Base-by-base conservation (phyloP, 1,140 invertebrate genomes). In the Ericerus pela region DNA sequence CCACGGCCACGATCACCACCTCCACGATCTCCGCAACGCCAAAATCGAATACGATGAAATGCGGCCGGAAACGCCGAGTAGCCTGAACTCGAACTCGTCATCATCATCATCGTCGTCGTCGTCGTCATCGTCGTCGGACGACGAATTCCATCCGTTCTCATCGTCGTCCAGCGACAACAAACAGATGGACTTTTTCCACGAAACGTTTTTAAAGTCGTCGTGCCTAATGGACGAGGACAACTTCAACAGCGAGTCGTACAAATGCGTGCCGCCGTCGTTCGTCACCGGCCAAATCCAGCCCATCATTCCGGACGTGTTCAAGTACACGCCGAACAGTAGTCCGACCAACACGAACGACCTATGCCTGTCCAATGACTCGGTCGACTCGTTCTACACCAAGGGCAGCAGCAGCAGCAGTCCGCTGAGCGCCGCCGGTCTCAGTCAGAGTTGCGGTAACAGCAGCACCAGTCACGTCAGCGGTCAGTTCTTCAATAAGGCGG, bases 121-220 rank as follows among this genome's bases (percentile, higher is more conserved):
- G n/a, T n/a, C n/a, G n/a, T n/a, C n/a, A n/a, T 47, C 20, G 41
- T 18, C 41, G n/a, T 47, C 41, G 41, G 41, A 47, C 18, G 41
- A 47, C 11, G 41, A 47, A 24, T 24, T 22, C 20, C 4, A 22
- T 47, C 41, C 41, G 18, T 47, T 47, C 18, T 2, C 41, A 5
- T 47, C 41, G 18, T 24, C 41, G 10, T 22, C 16, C 14, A 47
- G 14, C 8, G 20, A 6, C 10, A 12, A 18, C 10, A 22, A 8
- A 24, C 22, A 47, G 41, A 47, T 12, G 11, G 22, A 5, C 16
- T 18, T 24, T 24, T 24, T 22, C 16, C 41, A 47, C 22, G 41
- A 47, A 24, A 47, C 22, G 11, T 47, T 47, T 24, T 24, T 47
- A 2, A 47, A 22, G 20, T 47, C 41, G 41, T 47, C 41, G 41